Evolutionary conservation across 2,113 vertebrate species (phyloP), one percentile per base, ranked within the genome.

Genomic region (Zapus hudsonius): DNA sequence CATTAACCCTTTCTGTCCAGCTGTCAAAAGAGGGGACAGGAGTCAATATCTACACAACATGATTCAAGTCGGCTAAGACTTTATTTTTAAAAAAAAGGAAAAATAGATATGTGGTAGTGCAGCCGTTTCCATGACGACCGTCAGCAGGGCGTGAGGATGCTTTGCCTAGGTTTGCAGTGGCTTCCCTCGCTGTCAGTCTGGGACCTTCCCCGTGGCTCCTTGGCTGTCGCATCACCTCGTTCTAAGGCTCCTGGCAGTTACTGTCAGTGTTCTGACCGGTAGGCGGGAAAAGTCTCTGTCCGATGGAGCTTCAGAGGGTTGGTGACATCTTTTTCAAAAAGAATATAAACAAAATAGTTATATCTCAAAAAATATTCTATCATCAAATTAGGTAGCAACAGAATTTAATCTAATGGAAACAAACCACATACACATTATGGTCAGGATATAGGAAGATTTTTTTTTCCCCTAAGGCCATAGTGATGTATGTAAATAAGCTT

Each of bases 211-310:
- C 6, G 33, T 0, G 72, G 94, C 31, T 61, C 47, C 42, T 70
- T 0, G 57, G 87, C 63, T 38, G 83, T 70, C 44, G 12, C 84
- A 4, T 82, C 83, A 76, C 81, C 47, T 59, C 4, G 8, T 3
- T 95, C 92, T 82, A 2, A 76, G 79, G 81, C 38, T 94, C 92
- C 31, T n/a, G 31, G 29, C 12, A 75, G 89, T 23, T 27, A 59
- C 91, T 90, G 97, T 97, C 98, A 97, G 92, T 98, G 98, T 55
- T 98, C 98, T 7, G 98, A 92, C 59, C 98, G 95, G 95, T 96
- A 98, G 87, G 96, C 29, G 4, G 98, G 98, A 5, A 98, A 98
- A 85, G 98, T 98, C 96, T 98, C 98, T 10, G 97, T 98, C 88
- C 98, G 97, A 33, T 98, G 98, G 36, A 98, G 98, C 96, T 98